phyloP scores from a whole-genome alignment of 2,113 vertebrate species.

The Promerops cafer region DNA sequence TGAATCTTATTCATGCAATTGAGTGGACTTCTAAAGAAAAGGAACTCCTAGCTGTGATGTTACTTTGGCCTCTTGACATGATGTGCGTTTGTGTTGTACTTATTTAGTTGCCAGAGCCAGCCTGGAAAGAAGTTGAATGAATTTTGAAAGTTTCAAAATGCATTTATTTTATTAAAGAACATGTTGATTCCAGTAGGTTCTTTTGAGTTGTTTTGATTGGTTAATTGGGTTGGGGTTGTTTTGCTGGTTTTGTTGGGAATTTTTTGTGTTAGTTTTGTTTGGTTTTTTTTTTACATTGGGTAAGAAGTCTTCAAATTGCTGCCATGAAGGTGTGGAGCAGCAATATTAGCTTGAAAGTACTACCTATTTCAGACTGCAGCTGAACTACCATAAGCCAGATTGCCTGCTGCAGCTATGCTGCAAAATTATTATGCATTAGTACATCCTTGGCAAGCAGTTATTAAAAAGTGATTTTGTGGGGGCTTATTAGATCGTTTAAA shows the following conservation, averaged over 20 bases:
- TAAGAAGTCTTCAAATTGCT: not conserved
- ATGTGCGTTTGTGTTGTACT: not conserved
- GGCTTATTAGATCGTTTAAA: not conserved
- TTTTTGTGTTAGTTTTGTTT: not conserved
- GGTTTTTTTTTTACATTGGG: not conserved
- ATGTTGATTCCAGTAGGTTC: not conserved
- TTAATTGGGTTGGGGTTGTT: not conserved
- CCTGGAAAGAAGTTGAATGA: slow-evolving; percentile 40
- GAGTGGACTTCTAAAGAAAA: not conserved
- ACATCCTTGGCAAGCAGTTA: not conserved
- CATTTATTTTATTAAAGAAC: not conserved
- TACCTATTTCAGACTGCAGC: not conserved
- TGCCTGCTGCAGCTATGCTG: not conserved
- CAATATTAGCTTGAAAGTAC: slow-evolving; percentile 1
- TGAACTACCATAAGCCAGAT: not conserved
- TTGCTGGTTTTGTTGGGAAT: not conserved
- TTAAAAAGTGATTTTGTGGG: not conserved
- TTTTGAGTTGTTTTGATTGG: not conserved
- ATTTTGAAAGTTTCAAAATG: slow-evolving; percentile 5
- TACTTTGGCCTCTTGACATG: slow-evolving; percentile 10
- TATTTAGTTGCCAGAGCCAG: not conserved
- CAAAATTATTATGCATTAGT: not conserved
- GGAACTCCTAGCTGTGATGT: not conserved
- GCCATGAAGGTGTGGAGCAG: not conserved
- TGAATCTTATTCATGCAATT: not conserved